phyloP scores from a whole-genome alignment of 2,797 vertebrate species.

The Sebastes hopkinsi region DNA sequence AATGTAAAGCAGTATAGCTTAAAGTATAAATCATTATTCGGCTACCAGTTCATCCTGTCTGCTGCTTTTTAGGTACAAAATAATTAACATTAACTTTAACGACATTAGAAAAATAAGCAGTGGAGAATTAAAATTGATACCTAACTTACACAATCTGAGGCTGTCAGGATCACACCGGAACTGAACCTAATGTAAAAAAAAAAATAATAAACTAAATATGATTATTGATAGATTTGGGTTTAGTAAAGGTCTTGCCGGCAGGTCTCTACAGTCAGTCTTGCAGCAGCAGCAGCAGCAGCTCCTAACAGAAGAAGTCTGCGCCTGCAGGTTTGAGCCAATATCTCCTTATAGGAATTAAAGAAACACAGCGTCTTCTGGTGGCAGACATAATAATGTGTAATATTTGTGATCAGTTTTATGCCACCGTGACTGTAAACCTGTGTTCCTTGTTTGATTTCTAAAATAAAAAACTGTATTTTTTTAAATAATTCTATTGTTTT shows the following conservation, averaged over 20 bases:
- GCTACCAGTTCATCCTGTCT: background rate
- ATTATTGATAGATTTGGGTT: background rate
- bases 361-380: constrained; percentile 81
- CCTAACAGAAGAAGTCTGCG: background rate
- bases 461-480: background rate
- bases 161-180: constrained; percentile 4
- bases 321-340: constrained; percentile 17
- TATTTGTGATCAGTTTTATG: background rate
- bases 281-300: background rate
- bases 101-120: background rate
- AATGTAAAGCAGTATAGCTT: background rate
- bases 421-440: background rate
- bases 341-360: constrained; percentile 42
- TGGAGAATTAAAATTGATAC: background rate
- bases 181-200: background rate
- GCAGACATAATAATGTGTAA: constrained; percentile 23
- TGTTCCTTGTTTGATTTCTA: background rate
- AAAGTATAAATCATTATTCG: background rate
- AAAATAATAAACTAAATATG: background rate
- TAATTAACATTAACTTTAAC: background rate
- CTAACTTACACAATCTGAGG: constrained; percentile 31
- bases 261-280: background rate
- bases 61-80: background rate
- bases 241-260: background rate
- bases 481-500: background rate